Percentiles rank a stretch among this genome's conserved stretches.
These are phyloP conservation scores for Drosophila mimetica DNA, from an alignment of 2,888 invertebrate genomes.

Conservation along the genomic window DNA sequence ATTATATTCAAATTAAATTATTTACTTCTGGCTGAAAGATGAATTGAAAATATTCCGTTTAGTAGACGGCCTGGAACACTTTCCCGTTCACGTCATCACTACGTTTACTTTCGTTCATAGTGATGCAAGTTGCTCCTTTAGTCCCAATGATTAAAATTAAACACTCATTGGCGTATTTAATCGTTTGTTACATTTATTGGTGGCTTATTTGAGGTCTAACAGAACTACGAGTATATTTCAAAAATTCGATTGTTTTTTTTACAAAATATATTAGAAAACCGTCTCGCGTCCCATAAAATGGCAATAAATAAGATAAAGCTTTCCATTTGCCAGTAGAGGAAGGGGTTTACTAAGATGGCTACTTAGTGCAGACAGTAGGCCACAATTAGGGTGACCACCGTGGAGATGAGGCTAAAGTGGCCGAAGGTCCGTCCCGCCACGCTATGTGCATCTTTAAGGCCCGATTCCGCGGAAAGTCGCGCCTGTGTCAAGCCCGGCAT, in stretches of 20 bases:
- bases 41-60: too few relatives aligned
- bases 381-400: constrained; percentile 65
- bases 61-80: too few relatives aligned
- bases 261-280: constrained; percentile 48
- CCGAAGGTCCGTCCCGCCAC: constrained; percentile 28
- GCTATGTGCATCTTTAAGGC: constrained; percentile 54
- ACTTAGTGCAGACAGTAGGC: constrained; percentile 66
- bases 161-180: background rate
- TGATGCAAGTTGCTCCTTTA: too few relatives aligned
- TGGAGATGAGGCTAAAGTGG: constrained; percentile 51
- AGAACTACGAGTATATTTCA: constrained; percentile 60
- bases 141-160: too few relatives aligned
- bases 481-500: constrained; percentile 75
- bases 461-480: constrained; percentile 63
- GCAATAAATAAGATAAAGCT: constrained; percentile 42
- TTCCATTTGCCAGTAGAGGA: constrained; percentile 18
- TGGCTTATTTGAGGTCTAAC: constrained; percentile 41
- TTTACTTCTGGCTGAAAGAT: too few relatives aligned
- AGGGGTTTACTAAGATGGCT: background rate
- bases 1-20: too few relatives aligned
- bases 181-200: constrained; percentile 29
- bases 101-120: too few relatives aligned
- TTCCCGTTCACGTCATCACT: too few relatives aligned
- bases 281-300: constrained; percentile 12
- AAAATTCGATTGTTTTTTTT: constrained; percentile 59